Conservation (phyloP, 2,888 invertebrate genomes). For the Campoletis raptor region DNA sequence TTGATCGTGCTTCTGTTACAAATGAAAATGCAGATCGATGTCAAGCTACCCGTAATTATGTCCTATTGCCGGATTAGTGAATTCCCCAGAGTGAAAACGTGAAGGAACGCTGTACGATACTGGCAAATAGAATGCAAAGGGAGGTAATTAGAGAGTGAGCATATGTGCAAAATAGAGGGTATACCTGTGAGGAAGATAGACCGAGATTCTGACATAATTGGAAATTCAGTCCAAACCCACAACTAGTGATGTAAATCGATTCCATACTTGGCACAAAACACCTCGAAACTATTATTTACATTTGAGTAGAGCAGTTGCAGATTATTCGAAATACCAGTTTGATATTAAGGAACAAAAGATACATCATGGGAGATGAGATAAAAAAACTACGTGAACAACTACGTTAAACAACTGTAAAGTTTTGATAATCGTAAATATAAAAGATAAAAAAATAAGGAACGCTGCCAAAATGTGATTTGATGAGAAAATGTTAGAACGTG, state of each 20-base stretch:
- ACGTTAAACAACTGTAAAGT: no score
- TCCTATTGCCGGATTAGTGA: no score
- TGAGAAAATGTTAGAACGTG: no score
- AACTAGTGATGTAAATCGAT: slow-evolving; percentile 4
- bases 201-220: neutral
- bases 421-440: no score
- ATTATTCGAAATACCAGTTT: no score
- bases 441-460: no score
- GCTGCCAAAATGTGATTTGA: no score
- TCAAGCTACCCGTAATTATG: neutral
- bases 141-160: neutral
- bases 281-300: neutral
- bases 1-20: neutral
- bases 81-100: neutral
- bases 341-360: no score
- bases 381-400: no score
- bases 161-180: neutral
- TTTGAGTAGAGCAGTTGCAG: no score
- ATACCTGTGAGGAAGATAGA: neutral
- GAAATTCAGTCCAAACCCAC: neutral
- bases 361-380: no score
- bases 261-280: neutral
- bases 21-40: neutral
- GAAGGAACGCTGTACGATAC: neutral
- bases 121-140: neutral